Evolutionary conservation across 30 jellyfish, hydroid and myxozoan genomes (phyloP), one percentile per base, ranked within the genome.

Genomic region (Sanderia malayensis): DNA sequence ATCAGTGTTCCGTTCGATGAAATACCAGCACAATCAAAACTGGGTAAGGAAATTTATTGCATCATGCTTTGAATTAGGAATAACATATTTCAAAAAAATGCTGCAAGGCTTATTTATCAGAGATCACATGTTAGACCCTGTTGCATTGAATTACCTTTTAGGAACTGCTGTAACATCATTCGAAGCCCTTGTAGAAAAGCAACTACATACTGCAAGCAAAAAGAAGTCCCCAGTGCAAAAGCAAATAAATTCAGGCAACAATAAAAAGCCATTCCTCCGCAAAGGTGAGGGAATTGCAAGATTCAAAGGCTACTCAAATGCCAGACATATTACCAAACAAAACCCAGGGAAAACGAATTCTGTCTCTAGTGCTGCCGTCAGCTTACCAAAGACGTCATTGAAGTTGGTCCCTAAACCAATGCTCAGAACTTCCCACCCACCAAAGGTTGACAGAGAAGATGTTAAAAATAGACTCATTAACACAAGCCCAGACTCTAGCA

Each of bases 251-350:
- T 0, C 65, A 44, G n/a, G n/a, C n/a, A n/a, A n/a, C n/a, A n/a
- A n/a, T n/a, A 65, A 28, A 46, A 67, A 69, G 41, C 41, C 61
- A 13, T 79, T 79, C 53, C 67, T 79, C 22, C 70, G 68, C 22
- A 79, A 79, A 26, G 82, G 90, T 21, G 69, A 67, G 21, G 90
- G 90, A 23, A 66, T 61, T 28, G 82, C 82, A 46, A 53, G 90
- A 26, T 79, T 66, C 31, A 26, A 6, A 13, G 60, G 53, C 15
- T 18, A 30, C 20, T 27, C 29, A 0, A 31, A 24, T 20, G 44
- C 27, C 7, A 28, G 47, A 30, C 27, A 27, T 1, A 60, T 31
- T 10, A 18, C 27, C 26, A 30, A 32, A 32, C 21, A 47, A 44
- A 19, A 19, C 1, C 29, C 71, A 63, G n/a, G 33, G 9, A 19